Percentiles rank a stretch among this genome's conserved stretches.
Evolutionary conservation across 2,113 vertebrate species (phyloP).

Genomic region (Alectura lathami): DNA sequence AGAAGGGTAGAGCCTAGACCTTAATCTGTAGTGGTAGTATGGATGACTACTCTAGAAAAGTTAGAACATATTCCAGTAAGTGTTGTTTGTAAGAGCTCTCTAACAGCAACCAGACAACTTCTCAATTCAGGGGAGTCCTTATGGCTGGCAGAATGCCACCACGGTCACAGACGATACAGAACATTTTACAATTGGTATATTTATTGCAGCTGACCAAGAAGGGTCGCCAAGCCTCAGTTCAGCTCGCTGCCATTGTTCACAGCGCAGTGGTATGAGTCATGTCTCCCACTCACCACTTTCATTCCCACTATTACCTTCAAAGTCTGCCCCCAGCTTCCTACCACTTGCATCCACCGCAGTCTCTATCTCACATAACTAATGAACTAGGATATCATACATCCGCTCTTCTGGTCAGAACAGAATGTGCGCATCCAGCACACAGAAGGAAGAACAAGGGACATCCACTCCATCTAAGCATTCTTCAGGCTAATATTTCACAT

Average conservation of each 20-base stretch:
- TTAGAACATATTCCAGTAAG: not conserved
- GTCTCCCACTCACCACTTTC: constrained; percentile 40
- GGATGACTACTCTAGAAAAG: not conserved
- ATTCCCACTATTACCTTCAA: constrained; percentile 42
- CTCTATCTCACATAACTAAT: not conserved
- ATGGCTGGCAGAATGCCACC: not conserved
- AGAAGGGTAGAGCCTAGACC: not conserved
- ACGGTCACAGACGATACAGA: not conserved
- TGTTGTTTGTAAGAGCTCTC: not conserved
- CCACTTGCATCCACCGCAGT: not conserved
- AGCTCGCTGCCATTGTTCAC: constrained; percentile 4
- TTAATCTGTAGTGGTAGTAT: not conserved
- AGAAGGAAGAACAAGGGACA: not conserved
- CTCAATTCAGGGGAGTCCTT: not conserved
- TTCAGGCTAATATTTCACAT: not conserved
- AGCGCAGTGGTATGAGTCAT: constrained; percentile 11
- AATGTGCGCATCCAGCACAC: not conserved
- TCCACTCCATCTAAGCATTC: not conserved
- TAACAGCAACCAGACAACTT: not conserved
- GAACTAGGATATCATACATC: not conserved
- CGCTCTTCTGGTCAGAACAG: not conserved
- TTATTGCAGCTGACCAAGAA: not conserved
- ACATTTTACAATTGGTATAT: not conserved
- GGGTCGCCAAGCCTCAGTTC: not conserved
- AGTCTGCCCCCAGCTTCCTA: constrained; percentile 48